These are phyloP conservation scores for Agrilus biguttatus DNA, from an alignment of 2,888 invertebrate species.

Conservation along the genomic window DNA sequence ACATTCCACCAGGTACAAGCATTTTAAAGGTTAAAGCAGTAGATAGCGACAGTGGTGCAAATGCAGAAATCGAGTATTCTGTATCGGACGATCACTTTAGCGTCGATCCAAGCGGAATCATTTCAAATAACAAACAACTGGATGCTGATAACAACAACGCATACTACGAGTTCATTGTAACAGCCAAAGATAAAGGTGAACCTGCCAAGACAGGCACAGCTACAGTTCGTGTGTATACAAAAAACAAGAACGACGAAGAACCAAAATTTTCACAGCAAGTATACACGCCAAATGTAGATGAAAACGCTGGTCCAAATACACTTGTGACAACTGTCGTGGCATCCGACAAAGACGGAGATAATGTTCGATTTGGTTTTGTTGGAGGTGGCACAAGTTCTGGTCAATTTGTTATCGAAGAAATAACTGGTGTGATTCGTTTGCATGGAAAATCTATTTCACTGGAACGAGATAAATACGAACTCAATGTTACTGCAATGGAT, in stretches of 20 bases:
- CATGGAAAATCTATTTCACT: constrained; percentile 76
- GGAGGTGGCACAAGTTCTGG: constrained; percentile 82
- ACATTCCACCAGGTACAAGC: constrained; percentile 80
- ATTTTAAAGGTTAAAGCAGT: constrained; percentile 91
- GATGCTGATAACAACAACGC: constrained; percentile 96
- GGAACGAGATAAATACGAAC: constrained; percentile 85
- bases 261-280: constrained; percentile 95
- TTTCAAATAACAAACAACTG: constrained; percentile 80
- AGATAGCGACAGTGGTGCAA: constrained; percentile 88
- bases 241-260: constrained; percentile 95
- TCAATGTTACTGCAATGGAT: constrained; percentile 95
- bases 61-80: constrained; percentile 86
- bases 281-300: constrained; percentile 91
- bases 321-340: constrained; percentile 93
- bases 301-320: constrained; percentile 89
- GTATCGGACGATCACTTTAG: constrained; percentile 90
- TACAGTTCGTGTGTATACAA: constrained; percentile 90
- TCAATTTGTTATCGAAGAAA: constrained; percentile 90
- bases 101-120: constrained; percentile 84
- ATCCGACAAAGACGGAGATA: constrained; percentile 94
- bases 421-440: constrained; percentile 83
- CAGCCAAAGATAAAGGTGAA: constrained; percentile 89
- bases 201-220: constrained; percentile 86
- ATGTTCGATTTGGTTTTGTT: constrained; percentile 83
- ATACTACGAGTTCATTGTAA: constrained; percentile 88